Conservation (phyloP, 2,888 invertebrate species). For the Microplitis deprimator region DNA sequence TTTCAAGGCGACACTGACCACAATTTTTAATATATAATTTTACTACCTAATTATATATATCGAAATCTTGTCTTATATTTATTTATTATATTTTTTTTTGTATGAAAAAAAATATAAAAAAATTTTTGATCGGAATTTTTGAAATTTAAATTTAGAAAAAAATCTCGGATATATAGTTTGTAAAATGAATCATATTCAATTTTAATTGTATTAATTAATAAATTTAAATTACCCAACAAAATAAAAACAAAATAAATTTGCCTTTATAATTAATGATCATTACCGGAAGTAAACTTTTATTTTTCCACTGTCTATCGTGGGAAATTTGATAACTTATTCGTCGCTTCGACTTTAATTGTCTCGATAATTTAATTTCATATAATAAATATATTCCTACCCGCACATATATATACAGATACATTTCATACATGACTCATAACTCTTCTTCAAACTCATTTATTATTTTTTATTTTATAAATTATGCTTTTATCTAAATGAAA, state of each 20-base stretch:
- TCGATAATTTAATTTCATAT: conserved; percentile 31
- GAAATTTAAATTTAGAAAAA: too few species aligned
- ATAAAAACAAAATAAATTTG: not conserved
- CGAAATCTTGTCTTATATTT: too few species aligned
- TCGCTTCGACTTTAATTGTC: not conserved
- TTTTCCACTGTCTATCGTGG: not conserved
- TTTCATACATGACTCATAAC: conserved; percentile 17
- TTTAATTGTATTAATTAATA: not conserved
- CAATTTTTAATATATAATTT: too few species aligned
- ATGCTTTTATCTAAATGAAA: not conserved
- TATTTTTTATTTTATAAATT: not conserved
- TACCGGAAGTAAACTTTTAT: conserved; percentile 2
- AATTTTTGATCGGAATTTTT: too few species aligned
- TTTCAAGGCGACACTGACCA: too few species aligned
- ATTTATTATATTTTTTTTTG: too few species aligned
- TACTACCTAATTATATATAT: too few species aligned
- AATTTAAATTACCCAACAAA: too few species aligned
- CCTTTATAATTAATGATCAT: conserved; percentile 1
- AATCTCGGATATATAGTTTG: too few species aligned
- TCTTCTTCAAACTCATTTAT: not conserved
- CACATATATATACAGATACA: too few species aligned
- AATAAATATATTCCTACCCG: conserved; percentile 8
- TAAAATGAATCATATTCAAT: too few species aligned
- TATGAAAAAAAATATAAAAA: too few species aligned
- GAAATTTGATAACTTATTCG: not conserved